Base-by-base conservation (phyloP, 2,797 vertebrate genomes). In the Hyperoplus lanceolatus region DNA sequence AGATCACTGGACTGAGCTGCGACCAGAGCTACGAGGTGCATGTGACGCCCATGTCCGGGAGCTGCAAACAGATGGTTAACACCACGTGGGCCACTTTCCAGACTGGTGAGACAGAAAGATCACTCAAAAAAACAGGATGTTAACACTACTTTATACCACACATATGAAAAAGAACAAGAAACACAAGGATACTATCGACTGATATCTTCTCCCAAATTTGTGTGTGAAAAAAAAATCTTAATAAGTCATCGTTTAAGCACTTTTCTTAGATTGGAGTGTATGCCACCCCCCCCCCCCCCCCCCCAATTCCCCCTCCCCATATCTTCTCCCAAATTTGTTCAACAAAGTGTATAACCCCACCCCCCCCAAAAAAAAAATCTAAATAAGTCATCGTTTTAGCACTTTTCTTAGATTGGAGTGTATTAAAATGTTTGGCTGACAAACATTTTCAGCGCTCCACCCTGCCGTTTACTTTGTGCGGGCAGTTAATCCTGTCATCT, bases 61-160 rank as follows among this genome's bases (percentile, higher is more conserved):
- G 62, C 86, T 96, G 96, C 69, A 88, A 78, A 71, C 94, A 91
- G 82, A 73, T 14, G 1, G 13, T 71, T 42, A 94, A 90, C 76
- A 7, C 68, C 75, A 81, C 81, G 1, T 70, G 74, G 5, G 8
- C 80, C 38, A 63, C 65, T 1, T 93, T 94, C 58, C 54, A 87
- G 8, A 91, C 90, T 0, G 92, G 93, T 94, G 68, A 93, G 93
- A 80, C 42, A 38, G 16, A 21, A 10, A 13, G 2, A 39, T 62
- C 11, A 65, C 50, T 60, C 21, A 51, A 39, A 53, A 50, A 45
- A 43, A 51, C 8, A 29, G 14, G 29, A 3, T 29, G 29, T 29
- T 29, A 29, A 29, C 29, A 3, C 29, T 29, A 29, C 29, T 29
- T 29, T 29, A 29, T 29, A 29, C 29, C 8, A 16, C 6, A 65